A percentile compares a stretch with the other conserved stretches of the same genome.
phyloP scores from a whole-genome alignment of 2,888 invertebrate genomes.

The Sinelater perroti region DNA sequence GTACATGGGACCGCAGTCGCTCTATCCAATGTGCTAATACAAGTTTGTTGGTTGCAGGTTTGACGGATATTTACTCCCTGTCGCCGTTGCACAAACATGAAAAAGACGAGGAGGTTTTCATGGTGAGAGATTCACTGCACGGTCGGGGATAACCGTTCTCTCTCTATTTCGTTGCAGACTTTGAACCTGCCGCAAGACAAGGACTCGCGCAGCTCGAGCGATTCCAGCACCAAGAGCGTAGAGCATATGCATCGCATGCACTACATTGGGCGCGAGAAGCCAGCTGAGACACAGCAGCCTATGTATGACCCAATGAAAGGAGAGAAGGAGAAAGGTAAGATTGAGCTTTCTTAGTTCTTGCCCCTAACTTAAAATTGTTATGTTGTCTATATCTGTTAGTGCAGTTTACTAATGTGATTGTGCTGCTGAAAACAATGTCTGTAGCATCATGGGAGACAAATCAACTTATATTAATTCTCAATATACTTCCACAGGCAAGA shows the following conservation, averaged over 20 bases:
- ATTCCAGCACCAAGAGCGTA: conserved; percentile 63
- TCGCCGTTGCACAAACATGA: conserved; percentile 74
- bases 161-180: conserved; percentile 72
- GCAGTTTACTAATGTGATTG: too few species aligned
- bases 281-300: conserved; percentile 55
- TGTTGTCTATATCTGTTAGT: too few species aligned
- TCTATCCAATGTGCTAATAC: too few species aligned
- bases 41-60: conserved; percentile 67
- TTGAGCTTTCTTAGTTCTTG: background rate
- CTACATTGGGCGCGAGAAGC: conserved; percentile 64
- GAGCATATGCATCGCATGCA: conserved; percentile 69
- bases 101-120: conserved; percentile 93
- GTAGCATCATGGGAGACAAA: too few species aligned
- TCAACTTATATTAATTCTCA: too few species aligned
- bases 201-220: conserved; percentile 80
- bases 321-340: conserved; percentile 49
- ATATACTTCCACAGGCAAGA: too few species aligned
- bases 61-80: conserved; percentile 78
- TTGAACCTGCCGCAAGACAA: conserved; percentile 84
- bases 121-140: too few species aligned
- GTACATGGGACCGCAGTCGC: conserved; percentile 50
- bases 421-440: too few species aligned
- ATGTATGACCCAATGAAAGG: conserved; percentile 54
- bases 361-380: background rate
- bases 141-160: too few species aligned